Evolutionary conservation across 2,888 invertebrate genomes (phyloP), one percentile per base, ranked within the genome.

Genomic region (Saturnia pavonia): DNA sequence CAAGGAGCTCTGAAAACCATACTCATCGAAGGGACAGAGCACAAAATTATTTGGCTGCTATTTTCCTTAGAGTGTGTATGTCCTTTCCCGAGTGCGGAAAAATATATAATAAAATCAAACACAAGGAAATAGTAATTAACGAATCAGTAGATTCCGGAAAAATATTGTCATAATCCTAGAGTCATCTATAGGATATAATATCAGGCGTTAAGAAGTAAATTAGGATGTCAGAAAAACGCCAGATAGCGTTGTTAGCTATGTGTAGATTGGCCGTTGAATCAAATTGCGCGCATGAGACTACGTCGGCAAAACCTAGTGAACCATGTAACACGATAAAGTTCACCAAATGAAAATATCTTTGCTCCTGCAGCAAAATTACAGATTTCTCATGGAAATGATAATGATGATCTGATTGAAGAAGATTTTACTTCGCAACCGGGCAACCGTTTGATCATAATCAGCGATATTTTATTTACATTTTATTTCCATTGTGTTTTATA

Each of bases 301-400:
- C 74, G 74, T 76, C 74, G 74, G 74, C 75, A 75, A 73, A 67
- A 71, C 65, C 67, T 73, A 80, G 71, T 74, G 78, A 72, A 78
- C 72, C 72, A 76, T 69, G 75, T 74, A 80, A 80, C 77, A 72
- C 76, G 73, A 78, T 77, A 78, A 77, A 76, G 74, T 74, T 75
- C 70, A 76, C 72, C 68, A 68, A 71, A 71, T 71, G 68, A 63
- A 69, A 68, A 69, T 69, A 70, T 76, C n/a, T 77, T 75, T 76
- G 74, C 73, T 72, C 73, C 72, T 74, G 74, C 75, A 74, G 76
- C 74, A 71, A 75, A 75, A 76, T 76, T 76, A 71, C 68, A 72
- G 76, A 73, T 76, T 75, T 72, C 70, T 71, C 70, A 65, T 34
- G 66, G 73, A 48, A 63, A 68, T 54, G 71, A 69, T 70, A 69